Evolutionary conservation across 2,888 invertebrate species (phyloP), one percentile per base, ranked within the genome.

Genomic region (Conus canariensis): DNA sequence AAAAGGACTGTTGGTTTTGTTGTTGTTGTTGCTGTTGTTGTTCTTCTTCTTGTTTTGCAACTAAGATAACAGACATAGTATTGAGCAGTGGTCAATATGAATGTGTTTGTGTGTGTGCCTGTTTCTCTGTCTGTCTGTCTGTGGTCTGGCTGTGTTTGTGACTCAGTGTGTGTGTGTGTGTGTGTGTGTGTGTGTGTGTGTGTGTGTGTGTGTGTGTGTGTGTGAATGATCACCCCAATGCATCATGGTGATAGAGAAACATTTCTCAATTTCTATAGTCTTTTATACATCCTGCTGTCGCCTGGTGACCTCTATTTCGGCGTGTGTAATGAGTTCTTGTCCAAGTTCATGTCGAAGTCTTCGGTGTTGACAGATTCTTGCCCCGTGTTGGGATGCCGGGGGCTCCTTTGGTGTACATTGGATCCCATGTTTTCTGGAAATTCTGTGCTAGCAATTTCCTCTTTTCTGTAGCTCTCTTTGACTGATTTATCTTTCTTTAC

Each of bases 171-270:
- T 86, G 64, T 60, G 64, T 86, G 60, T 60, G 86, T 86, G 86
- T 25, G 86, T 86, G 86, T 25, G 86, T 86, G 86, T 60, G 64
- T 86, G 86, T 60, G 86, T 86, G 60, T 60, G 86, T 59, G 86
- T 86, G 86, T 25, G n/a, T 86, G 60, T 19, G 86, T 86, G 60
- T 86, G 60, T 85, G 85, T 85, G 80, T 45, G 80, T 80, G 80
- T 80, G 80, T 74, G 74, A 9, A 22, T 74, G 45, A 45, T 45
- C 45, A 19, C 67, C 16, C 6, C 22, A 80, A 30, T 80, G n/a
- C 30, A 25, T 80, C 30, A 22, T 8, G 12, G 12, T 12, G 12
- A 80, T 25, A 80, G n/a, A 25, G 14, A 16, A 25, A 25, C n/a
- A 16, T 22, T 30, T 25, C 80, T 25, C 80, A 67, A 19, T 16